Evolutionary conservation across 2,888 invertebrate species (phyloP).

Genomic region (Scaptomyza cyrtandrae): DNA sequence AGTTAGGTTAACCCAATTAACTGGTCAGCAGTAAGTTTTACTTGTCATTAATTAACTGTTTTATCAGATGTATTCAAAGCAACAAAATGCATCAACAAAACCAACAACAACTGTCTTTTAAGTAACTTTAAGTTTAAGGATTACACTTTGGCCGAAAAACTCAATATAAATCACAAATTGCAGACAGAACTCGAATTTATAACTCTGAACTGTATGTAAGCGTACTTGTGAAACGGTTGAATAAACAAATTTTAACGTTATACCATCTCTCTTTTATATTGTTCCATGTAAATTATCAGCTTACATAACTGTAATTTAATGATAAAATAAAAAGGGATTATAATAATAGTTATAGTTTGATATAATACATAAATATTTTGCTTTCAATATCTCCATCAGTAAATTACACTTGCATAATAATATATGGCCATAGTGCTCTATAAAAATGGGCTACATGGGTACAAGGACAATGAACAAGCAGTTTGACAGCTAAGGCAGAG

Average conservation of each 20-base stretch:
- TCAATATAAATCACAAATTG: too few species aligned
- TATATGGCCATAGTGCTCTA: slow-evolving; percentile 27
- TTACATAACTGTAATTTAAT: neutral
- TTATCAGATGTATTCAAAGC: slow-evolving; percentile 11
- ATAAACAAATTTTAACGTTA: too few species aligned
- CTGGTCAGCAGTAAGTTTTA: slow-evolving; percentile 16
- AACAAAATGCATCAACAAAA: neutral
- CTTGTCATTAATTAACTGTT: slow-evolving; percentile 38
- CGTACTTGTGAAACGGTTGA: too few species aligned
- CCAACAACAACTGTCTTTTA: neutral
- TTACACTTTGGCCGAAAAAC: too few species aligned
- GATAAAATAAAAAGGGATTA: neutral
- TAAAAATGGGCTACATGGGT: slow-evolving; percentile 44
- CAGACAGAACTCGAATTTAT: too few species aligned
- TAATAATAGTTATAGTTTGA: neutral
- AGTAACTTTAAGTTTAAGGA: neutral
- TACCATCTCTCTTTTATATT: too few species aligned
- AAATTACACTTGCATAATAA: slow-evolving; percentile 27
- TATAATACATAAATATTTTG: neutral
- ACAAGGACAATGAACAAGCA: slow-evolving; percentile 51
- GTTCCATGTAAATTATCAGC: too few species aligned
- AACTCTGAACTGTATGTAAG: too few species aligned
- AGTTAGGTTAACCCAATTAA: slow-evolving; percentile 14
- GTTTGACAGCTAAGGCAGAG: slow-evolving; percentile 55
- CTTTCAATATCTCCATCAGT: slow-evolving; percentile 1